These are phyloP conservation scores for Pterostichus madidus DNA, from an alignment of 2,888 invertebrate genomes.

Conservation along the genomic window DNA sequence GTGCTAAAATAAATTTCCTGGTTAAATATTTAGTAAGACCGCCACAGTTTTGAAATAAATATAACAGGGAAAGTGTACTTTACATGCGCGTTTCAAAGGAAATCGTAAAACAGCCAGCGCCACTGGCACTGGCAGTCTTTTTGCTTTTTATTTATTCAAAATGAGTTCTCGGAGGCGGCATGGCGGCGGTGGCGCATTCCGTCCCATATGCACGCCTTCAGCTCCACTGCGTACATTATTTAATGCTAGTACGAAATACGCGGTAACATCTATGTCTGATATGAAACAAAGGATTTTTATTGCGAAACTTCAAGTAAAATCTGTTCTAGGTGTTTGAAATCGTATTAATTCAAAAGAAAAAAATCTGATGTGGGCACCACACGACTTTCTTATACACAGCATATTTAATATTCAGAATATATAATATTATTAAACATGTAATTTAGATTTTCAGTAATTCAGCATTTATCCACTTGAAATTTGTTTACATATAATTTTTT, in stretches of 20 bases:
- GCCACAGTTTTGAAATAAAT: slow-evolving; percentile 16
- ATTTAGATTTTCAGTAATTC: no score
- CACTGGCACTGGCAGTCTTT: background rate
- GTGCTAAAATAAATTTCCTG: background rate
- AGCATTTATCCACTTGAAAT: no score
- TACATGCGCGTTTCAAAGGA: slow-evolving; percentile 27
- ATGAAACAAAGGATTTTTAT: background rate
- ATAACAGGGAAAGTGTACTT: slow-evolving; percentile 11
- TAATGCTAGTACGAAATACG: slow-evolving; percentile 19
- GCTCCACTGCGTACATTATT: slow-evolving; percentile 26
- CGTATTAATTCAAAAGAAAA: no score
- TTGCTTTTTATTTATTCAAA: slow-evolving; percentile 32
- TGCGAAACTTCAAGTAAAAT: no score
- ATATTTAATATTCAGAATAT: no score
- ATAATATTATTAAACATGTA: no score
- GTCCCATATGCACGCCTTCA: slow-evolving; percentile 25
- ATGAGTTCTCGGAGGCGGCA: slow-evolving; percentile 1
- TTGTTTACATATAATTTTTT: no score
- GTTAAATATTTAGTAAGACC: slow-evolving; percentile 6
- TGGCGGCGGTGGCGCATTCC: background rate
- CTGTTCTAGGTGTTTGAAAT: no score
- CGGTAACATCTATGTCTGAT: background rate
- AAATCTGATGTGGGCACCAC: no score
- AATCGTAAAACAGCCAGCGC: slow-evolving; percentile 9
- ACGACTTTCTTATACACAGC: no score